A percentile compares a stretch with the other conserved stretches of the same genome.
Conservation (phyloP, 2,797 vertebrate genomes). For the Enteromius trimaculatus region DNA sequence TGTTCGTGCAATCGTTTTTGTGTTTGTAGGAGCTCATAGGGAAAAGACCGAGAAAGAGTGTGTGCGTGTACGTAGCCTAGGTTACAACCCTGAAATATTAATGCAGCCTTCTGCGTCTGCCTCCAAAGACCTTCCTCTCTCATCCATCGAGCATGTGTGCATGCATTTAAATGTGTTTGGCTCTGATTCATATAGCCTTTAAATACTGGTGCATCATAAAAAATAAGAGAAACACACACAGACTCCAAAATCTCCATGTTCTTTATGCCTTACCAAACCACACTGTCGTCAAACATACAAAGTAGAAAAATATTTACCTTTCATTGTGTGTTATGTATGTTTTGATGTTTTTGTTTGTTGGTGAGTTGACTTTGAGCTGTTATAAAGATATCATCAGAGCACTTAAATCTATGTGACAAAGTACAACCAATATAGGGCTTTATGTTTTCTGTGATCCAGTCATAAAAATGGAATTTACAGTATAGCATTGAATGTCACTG, state of each 20-base stretch:
- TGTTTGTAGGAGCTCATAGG: background rate
- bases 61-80: slow-evolving; percentile 48
- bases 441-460: too few relatives aligned
- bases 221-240: background rate
- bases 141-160: slow-evolving; percentile 2
- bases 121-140: slow-evolving; percentile 65
- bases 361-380: slow-evolving; percentile 7
- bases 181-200: slow-evolving; percentile 7
- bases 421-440: background rate
- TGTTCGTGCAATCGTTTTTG: background rate
- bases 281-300: background rate
- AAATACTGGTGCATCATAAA: slow-evolving; percentile 10
- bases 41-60: background rate
- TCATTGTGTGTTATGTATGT: background rate
- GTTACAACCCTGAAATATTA: slow-evolving; percentile 72
- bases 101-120: slow-evolving; percentile 58
- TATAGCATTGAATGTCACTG: too few relatives aligned
- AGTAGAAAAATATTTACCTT: background rate
- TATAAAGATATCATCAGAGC: background rate
- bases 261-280: background rate
- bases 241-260: background rate
- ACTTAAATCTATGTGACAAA: background rate
- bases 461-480: too few relatives aligned
- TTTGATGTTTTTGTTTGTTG: background rate
- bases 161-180: slow-evolving; percentile 15